These are phyloP conservation scores for Hystrix brachyura DNA, from an alignment of 2,113 vertebrate species.

Conservation along the genomic window DNA sequence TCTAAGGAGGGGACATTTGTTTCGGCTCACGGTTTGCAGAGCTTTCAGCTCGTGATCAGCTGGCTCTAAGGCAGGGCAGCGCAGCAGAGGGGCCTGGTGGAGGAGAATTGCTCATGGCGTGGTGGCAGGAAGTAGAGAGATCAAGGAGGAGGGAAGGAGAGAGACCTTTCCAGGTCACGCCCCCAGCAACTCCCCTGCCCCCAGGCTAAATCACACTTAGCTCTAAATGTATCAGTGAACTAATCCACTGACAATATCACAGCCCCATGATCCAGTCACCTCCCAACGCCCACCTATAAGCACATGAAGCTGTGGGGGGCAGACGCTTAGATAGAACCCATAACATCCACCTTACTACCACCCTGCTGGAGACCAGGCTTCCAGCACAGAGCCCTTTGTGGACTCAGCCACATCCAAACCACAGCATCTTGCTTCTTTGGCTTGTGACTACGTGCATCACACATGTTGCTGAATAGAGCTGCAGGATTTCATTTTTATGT, in stretches of 20 bases:
- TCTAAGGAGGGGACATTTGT: background rate
- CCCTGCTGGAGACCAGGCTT: no score
- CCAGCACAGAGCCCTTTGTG: no score
- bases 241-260: background rate
- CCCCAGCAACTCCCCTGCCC: background rate
- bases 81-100: background rate
- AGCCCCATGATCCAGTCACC: background rate
- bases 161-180: background rate
- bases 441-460: background rate
- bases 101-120: no score
- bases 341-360: no score
- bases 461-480: background rate
- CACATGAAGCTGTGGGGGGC: background rate
- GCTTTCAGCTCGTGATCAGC: background rate
- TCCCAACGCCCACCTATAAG: background rate
- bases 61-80: background rate
- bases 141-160: background rate
- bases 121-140: background rate
- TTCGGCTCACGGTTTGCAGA: no score
- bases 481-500: background rate
- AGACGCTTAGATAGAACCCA: no score
- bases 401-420: background rate
- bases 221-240: background rate
- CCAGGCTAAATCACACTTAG: background rate
- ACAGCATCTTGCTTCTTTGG: background rate